Percentiles rank a stretch among this genome's conserved stretches.
These are phyloP conservation scores for Lepisosteus osseus DNA, from an alignment of 2,113 vertebrate genomes.

Conservation along the genomic window DNA sequence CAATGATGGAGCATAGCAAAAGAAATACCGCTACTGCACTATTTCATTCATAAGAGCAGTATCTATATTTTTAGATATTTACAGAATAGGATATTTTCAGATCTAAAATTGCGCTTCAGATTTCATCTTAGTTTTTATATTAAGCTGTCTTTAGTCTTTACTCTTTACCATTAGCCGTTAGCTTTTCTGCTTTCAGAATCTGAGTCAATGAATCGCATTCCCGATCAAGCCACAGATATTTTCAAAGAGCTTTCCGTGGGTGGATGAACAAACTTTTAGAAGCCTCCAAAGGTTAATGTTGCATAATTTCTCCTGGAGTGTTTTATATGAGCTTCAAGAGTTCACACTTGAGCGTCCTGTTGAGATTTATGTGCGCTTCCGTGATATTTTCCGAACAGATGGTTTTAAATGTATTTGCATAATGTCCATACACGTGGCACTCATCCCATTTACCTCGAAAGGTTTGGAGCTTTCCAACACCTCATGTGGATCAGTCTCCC, in stretches of 20 bases:
- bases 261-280: background rate
- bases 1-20: no score
- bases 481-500: constrained; percentile 18
- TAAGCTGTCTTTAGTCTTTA: no score
- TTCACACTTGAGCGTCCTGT: constrained; percentile 3
- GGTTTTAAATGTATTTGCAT: constrained; percentile 24
- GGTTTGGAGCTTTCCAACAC: constrained; percentile 25
- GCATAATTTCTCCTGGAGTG: background rate
- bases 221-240: no score
- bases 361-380: background rate
- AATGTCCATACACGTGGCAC: constrained; percentile 13
- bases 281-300: constrained; percentile 8
- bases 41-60: no score
- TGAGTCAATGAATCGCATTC: no score
- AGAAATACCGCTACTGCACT: no score
- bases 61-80: no score
- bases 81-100: no score
- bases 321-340: background rate
- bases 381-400: constrained; percentile 12
- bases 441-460: constrained; percentile 32
- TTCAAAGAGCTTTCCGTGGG: background rate
- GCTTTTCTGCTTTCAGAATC: no score
- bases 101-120: no score
- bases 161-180: no score
- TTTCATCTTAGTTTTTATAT: no score